These are phyloP conservation scores for Sula dactylatra DNA, from an alignment of 2,113 vertebrate species.

Conservation along the genomic window DNA sequence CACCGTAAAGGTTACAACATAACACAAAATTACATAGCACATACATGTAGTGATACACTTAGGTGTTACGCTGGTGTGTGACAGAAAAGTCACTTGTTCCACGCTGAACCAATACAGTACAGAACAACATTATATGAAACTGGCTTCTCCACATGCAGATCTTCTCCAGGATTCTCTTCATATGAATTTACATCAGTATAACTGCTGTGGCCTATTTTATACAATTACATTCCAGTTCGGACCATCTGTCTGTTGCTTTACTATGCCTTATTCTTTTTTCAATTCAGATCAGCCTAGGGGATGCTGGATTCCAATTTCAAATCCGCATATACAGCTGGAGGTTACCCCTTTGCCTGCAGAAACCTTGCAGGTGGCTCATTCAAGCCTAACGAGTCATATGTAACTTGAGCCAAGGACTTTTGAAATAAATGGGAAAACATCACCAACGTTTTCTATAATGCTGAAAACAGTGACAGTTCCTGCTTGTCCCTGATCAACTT, in stretches of 20 bases:
- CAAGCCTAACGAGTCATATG: not conserved
- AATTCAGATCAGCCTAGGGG: not conserved
- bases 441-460: not conserved
- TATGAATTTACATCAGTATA: not conserved
- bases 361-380: not conserved
- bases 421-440: not conserved
- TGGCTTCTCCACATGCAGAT: not conserved
- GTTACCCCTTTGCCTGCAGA: not conserved
- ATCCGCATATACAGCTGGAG: not conserved
- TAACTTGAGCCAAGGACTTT: not conserved
- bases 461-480: not conserved
- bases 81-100: not conserved
- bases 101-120: not conserved
- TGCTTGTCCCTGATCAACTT: not conserved
- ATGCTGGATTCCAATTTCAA: not conserved
- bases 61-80: not conserved
- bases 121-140: not conserved
- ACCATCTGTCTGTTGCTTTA: not conserved
- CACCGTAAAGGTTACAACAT: not conserved
- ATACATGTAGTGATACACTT: not conserved
- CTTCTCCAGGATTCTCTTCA: not conserved
- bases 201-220: not conserved
- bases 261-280: not conserved
- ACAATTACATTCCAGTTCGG: rapidly evolving
- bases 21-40: not conserved